Evolutionary conservation across 2,113 vertebrate species (phyloP).

Genomic region (Hydropotes inermis): DNA sequence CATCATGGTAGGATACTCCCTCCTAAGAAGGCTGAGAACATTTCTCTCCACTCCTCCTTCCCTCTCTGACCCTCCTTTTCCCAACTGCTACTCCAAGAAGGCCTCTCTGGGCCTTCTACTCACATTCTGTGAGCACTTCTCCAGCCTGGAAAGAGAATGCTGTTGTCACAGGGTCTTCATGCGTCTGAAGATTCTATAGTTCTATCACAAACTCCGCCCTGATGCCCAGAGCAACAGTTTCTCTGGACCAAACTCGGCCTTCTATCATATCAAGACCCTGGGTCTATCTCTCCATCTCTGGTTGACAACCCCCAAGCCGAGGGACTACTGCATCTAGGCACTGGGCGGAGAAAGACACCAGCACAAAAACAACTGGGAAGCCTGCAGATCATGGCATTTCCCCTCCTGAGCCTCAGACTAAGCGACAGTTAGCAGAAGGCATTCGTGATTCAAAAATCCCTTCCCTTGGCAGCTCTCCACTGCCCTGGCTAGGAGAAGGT

Average conservation of each 20-base stretch:
- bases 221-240: background rate
- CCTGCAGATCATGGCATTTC: background rate
- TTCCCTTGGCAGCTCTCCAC: background rate
- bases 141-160: background rate
- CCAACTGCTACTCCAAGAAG: background rate
- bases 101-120: background rate
- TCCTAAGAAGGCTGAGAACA: background rate
- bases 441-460: background rate
- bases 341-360: background rate
- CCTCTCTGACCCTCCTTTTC: background rate
- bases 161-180: background rate
- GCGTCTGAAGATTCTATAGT: background rate
- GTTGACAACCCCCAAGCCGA: background rate
- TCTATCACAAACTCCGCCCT: background rate
- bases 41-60: background rate
- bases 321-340: background rate
- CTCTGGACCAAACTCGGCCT: background rate
- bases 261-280: background rate
- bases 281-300: background rate
- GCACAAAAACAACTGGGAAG: background rate
- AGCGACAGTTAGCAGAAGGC: background rate
- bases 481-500: background rate
- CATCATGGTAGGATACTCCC: background rate
- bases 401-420: background rate
- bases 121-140: background rate